A percentile compares a stretch with the other conserved stretches of the same genome.
These are phyloP conservation scores for Drosophila parthenogenetica DNA, from an alignment of 2,888 invertebrate species.

Conservation along the genomic window DNA sequence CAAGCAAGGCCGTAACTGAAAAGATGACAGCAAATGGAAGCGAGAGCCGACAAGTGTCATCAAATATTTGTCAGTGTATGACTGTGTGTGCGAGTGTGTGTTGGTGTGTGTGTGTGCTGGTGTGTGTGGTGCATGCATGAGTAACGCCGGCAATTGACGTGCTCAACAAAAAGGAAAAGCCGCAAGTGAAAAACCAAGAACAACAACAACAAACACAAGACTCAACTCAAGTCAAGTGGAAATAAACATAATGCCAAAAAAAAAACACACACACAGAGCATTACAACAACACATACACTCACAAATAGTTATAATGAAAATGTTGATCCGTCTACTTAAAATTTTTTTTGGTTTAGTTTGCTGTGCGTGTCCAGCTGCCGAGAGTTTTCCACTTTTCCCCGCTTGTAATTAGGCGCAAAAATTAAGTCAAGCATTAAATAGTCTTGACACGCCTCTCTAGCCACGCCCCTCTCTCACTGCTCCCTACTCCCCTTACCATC, in stretches of 20 bases:
- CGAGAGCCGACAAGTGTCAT: constrained; percentile 77
- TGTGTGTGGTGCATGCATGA: constrained; percentile 73
- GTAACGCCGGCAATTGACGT: constrained; percentile 77
- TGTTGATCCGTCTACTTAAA: constrained; percentile 44
- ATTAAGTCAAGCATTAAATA: constrained; percentile 73
- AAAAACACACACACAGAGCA: constrained; percentile 26
- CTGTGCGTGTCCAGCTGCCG: constrained; percentile 58
- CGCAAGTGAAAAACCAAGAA: constrained; percentile 72
- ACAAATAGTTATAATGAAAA: constrained; percentile 59
- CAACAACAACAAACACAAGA: constrained; percentile 49
- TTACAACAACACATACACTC: constrained; percentile 36
- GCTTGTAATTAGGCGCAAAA: constrained; percentile 66
- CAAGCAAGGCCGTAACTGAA: constrained; percentile 33
- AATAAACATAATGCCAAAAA: constrained; percentile 70
- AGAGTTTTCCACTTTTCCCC: constrained; percentile 25
- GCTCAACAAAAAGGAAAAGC: constrained; percentile 70
- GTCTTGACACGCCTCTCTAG: constrained; percentile 58
- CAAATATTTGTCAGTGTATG: constrained; percentile 74
- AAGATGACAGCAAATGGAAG: constrained; percentile 62
- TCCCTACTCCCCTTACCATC: background rate
- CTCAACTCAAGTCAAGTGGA: constrained; percentile 80
- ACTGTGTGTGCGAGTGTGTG: constrained; percentile 31
- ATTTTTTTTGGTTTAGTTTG: constrained; percentile 16
- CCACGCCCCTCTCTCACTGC: background rate
- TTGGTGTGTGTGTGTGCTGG: constrained; percentile 26